Evolutionary conservation across 2,113 vertebrate genomes (phyloP), one percentile per base, ranked within the genome.

Genomic region (Diadophis punctatus): DNA sequence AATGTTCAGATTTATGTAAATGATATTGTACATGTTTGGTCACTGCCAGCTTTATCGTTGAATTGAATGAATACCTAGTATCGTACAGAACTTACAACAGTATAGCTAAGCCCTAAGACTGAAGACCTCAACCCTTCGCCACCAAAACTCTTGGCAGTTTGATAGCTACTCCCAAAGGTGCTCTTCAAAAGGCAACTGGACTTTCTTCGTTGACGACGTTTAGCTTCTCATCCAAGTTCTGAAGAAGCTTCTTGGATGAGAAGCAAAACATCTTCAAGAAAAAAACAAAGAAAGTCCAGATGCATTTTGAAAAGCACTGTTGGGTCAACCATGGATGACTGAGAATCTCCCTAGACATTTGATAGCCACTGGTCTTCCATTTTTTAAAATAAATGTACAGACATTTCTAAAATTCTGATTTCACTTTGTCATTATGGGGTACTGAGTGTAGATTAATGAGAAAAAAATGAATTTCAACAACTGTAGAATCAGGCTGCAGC

Each of bases 11-110:
- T 4, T 22, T 0, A 2, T 92, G 48, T 86, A 49, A 91, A 91
- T 88, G 55, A 93, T 22, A 43, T n/a, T 43, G 20, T 22, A 92
- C 8, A 43, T 18, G 85, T 0, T 88, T 60, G 2, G 43, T 27
- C 52, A 53, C 8, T 25, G 34, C 12, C 5, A 91, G 86, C 23
- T 23, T 30, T 86, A 92, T 4, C 93, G 7, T 46, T 43, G 88
- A 7, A 52, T 0, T 68, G 3, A 46, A 46, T 2, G 46, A 46
- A 2, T 10, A 7, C 34, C 91, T n/a, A 0, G 0, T 18, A 11
- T 0, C 1, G 30, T 20, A 90, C 60, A 68, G 9, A 68, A n/a
- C 60, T 68, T 68, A 68, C 1, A n/a, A n/a, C 60, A 39, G 3
- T 30, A 63, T 63, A 63, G 10, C 25, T 60, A 60, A 60, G 63